Evolutionary conservation across 2,113 vertebrate species (phyloP).

Genomic region (Enhydra lutris): DNA sequence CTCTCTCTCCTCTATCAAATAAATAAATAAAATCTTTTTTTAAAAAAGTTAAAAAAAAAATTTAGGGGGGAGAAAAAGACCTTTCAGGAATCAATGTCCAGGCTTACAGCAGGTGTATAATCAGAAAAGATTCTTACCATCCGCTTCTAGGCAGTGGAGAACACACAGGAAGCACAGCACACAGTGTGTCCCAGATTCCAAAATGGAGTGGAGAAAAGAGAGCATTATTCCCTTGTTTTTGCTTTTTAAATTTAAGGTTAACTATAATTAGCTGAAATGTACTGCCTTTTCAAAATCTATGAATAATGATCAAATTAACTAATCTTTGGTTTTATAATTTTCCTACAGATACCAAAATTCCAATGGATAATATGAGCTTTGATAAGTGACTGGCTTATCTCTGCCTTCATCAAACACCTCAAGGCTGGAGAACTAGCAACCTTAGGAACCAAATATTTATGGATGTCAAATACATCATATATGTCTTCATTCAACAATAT

Average conservation of each 20-base stretch:
- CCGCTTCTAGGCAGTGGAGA: conserved; percentile 68
- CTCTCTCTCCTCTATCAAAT: no score
- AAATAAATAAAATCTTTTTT: no score
- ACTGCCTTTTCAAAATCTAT: conserved; percentile 44
- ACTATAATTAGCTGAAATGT: conserved; percentile 40
- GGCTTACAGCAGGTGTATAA: neutral
- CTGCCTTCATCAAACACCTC: neutral
- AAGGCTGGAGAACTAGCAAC: neutral
- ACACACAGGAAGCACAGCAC: conserved; percentile 73
- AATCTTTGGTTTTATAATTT: conserved; percentile 20
- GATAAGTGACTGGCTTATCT: neutral
- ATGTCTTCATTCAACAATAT: neutral
- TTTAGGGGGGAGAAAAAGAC: neutral
- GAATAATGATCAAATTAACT: neutral
- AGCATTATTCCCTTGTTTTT: conserved; percentile 69
- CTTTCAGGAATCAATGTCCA: conserved; percentile 54
- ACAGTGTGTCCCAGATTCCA: conserved; percentile 78
- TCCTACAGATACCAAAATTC: neutral
- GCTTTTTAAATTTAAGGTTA: conserved; percentile 40
- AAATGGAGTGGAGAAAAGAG: conserved; percentile 75
- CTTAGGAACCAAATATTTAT: neutral
- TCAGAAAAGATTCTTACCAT: conserved; percentile 73
- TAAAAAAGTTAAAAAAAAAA: neutral
- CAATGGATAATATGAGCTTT: neutral
- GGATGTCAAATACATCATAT: neutral